phyloP scores from a whole-genome alignment of 2,797 vertebrate species.

The Sebastes vulpes region DNA sequence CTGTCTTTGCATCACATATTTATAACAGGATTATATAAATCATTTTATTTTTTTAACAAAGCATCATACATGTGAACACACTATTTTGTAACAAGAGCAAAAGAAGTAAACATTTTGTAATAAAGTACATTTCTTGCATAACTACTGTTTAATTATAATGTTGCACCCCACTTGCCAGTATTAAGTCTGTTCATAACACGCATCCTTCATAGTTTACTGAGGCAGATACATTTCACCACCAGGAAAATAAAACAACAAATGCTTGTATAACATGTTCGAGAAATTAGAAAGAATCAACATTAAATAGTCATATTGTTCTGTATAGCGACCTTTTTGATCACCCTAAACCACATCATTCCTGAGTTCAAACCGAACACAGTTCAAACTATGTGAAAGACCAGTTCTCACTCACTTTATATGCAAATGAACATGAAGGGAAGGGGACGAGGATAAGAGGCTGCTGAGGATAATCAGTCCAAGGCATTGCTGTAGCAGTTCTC shows the following conservation, averaged over 20 bases:
- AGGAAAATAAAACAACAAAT: constrained; percentile 7
- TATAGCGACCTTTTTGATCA: constrained; percentile 32
- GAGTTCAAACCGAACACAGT: constrained; percentile 29
- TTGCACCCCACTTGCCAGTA: constrained; percentile 27
- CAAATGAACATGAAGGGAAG: constrained; percentile 45
- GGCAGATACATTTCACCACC: constrained; percentile 50
- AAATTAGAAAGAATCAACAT: constrained; percentile 25
- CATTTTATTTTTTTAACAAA: constrained; percentile 73
- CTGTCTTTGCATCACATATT: constrained; percentile 39
- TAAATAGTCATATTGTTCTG: constrained; percentile 37
- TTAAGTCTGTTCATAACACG: constrained; percentile 35
- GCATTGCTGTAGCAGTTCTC: constrained; percentile 92
- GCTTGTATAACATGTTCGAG: not conserved
- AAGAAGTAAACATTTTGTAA: constrained; percentile 54
- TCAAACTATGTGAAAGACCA: constrained; percentile 34
- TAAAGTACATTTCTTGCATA: constrained; percentile 18
- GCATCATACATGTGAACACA: constrained; percentile 47
- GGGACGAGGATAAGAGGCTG: constrained; percentile 27
- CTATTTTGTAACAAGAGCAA: constrained; percentile 63
- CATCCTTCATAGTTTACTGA: constrained; percentile 73
- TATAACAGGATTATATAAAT: constrained; percentile 54
- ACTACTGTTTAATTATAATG: constrained; percentile 8
- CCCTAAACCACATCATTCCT: constrained; percentile 10
- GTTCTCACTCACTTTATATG: constrained; percentile 59
- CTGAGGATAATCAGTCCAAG: constrained; percentile 84